Base-by-base conservation (phyloP, 2,113 vertebrate species). In the Megaceryle maxima region DNA sequence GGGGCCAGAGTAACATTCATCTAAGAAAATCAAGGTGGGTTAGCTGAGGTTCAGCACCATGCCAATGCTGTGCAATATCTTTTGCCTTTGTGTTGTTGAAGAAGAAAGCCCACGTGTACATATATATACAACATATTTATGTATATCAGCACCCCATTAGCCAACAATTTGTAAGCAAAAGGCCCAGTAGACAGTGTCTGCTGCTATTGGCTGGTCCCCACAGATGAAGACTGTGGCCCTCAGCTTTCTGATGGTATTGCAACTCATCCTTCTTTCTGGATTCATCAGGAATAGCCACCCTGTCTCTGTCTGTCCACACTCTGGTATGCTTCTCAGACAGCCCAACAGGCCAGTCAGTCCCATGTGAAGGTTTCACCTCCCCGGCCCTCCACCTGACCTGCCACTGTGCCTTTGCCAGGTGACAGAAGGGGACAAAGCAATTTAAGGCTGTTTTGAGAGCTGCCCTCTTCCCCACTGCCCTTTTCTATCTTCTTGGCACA, bases 301-400 rank as follows among this genome's bases (percentile, higher is more conserved):
- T 41, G n/a, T 14, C 55, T 29, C 15, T 57, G 5, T 4, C 4
- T 1, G 24, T 55, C 81, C 68, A 31, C 64, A 25, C 19, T 21
- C 60, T 2, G 9, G 3, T 10, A 2, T 0, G 0, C 16, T 46
- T 33, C 66, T 68, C 4, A 2, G 50, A 8, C 0, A 13, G 76
- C 48, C 53, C 19, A 46, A 11, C 0, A 3, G 35, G 46, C 35
- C 5, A 3, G 33, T 6, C 5, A 3, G 33, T 6, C 18, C 64
- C 35, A 9, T 0, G 13, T 0, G 0, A 26, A 73, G 39, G 10
- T 8, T 8, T 50, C 46, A 24, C 25, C 39, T 51, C 25, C 41
- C 16, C 1, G 0, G 35, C 35, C 13, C 33, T 17, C 0, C 1
- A 18, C 35, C n/a, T 28, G 31, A 35, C 41, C 29, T 11, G 2